phyloP scores from a whole-genome alignment of 2,888 invertebrate species.

The Philonicus albiceps region DNA sequence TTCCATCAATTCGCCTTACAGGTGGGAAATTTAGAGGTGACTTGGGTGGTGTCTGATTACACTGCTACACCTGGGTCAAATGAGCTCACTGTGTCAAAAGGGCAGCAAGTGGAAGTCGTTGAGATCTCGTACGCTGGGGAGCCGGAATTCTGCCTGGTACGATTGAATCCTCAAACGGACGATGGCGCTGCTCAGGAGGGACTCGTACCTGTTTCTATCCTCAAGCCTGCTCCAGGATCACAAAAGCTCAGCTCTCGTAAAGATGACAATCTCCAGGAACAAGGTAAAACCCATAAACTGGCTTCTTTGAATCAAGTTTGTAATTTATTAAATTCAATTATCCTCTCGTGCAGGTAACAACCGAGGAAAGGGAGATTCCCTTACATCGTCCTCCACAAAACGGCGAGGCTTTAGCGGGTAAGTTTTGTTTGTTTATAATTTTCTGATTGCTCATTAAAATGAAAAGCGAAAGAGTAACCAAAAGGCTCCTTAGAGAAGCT shows the following conservation, averaged over 20 bases:
- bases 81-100: constrained; percentile 85
- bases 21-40: constrained; percentile 84
- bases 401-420: constrained; percentile 85
- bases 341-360: constrained; percentile 66
- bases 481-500: not conserved
- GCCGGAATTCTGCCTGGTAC: constrained; percentile 76
- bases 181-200: constrained; percentile 74
- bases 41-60: constrained; percentile 90
- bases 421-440: constrained; percentile 62
- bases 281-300: constrained; percentile 53
- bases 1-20: constrained; percentile 61
- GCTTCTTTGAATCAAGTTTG: not conserved
- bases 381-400: constrained; percentile 84
- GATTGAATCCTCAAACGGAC: constrained; percentile 67
- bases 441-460: not conserved
- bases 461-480: not conserved
- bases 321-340: constrained; percentile 50
- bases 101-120: constrained; percentile 93
- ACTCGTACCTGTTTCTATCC: constrained; percentile 79
- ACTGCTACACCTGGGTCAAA: constrained; percentile 75
- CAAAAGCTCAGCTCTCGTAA: constrained; percentile 59
- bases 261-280: constrained; percentile 61
- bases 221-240: constrained; percentile 75
- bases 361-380: constrained; percentile 59
- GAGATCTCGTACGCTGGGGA: constrained; percentile 74